These are phyloP conservation scores for Actinia tenebrosa DNA, from an alignment of 64 coral and sea anemone species.

Conservation along the genomic window DNA sequence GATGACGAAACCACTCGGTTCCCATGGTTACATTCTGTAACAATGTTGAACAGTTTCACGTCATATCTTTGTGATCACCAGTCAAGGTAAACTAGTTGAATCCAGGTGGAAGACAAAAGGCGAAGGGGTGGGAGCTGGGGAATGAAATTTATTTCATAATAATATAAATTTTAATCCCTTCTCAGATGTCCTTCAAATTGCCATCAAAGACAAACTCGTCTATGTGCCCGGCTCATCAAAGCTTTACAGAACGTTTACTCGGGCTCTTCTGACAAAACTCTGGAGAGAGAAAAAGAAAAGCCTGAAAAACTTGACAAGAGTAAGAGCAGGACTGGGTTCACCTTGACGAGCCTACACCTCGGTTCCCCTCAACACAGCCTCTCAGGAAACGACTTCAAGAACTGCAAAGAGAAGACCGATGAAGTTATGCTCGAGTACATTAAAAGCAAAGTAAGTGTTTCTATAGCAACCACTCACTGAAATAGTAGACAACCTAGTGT, in stretches of 20 bases:
- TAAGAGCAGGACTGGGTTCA: constrained; percentile 5
- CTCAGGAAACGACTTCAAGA: constrained; percentile 23
- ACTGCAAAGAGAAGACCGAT: constrained; percentile 62
- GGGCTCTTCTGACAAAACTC: constrained; percentile 12
- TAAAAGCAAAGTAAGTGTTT: constrained; percentile 37
- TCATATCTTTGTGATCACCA: constrained; percentile 87
- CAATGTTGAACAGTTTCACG: constrained; percentile 74
- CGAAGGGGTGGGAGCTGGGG: too few relatives aligned
- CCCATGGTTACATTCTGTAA: constrained; percentile 85
- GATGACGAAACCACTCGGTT: constrained; percentile 78
- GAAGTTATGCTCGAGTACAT: constrained; percentile 76
- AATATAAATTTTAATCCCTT: too few relatives aligned
- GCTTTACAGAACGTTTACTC: constrained; percentile 75
- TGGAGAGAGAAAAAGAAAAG: constrained; percentile 12
- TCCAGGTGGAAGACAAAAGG: neutral
- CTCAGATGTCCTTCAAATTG: constrained; percentile 61
- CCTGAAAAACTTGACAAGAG: neutral
- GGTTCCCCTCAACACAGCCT: constrained; percentile 43
- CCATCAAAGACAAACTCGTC: constrained; percentile 81
- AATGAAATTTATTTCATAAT: too few relatives aligned
- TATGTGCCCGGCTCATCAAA: constrained; percentile 65
- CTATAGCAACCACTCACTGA: neutral
- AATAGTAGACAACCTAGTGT: too few relatives aligned
- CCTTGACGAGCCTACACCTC: constrained; percentile 5
- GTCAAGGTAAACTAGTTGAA: neutral